These are phyloP conservation scores for Phyllotreta cruciferae DNA, from an alignment of 2,888 invertebrate genomes.

Conservation along the genomic window DNA sequence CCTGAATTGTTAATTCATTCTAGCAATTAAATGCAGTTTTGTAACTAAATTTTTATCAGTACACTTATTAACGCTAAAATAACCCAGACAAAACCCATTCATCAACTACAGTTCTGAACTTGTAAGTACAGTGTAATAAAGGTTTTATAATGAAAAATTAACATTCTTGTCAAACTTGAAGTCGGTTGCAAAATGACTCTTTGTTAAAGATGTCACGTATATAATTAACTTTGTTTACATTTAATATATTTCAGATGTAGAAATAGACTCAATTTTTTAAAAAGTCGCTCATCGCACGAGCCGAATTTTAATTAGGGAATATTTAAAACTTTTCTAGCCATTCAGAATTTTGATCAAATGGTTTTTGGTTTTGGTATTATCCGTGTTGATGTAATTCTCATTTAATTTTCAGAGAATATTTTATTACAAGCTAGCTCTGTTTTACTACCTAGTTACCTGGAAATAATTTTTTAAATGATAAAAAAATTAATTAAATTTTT, in stretches of 20 bases:
- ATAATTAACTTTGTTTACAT: slow-evolving; percentile 39
- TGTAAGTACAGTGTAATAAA: slow-evolving; percentile 6
- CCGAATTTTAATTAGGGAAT: slow-evolving; percentile 29
- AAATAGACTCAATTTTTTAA: slow-evolving; percentile 26
- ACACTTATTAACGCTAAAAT: background rate
- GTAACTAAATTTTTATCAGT: background rate
- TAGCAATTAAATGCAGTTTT: too few relatives aligned
- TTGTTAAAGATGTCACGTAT: slow-evolving; percentile 35
- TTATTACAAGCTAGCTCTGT: too few relatives aligned
- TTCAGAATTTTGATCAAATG: too few relatives aligned
- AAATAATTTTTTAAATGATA: too few relatives aligned
- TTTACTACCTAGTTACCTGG: too few relatives aligned
- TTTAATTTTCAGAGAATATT: too few relatives aligned
- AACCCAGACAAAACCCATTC: slow-evolving; percentile 6
- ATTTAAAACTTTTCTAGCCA: background rate
- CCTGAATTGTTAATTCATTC: too few relatives aligned
- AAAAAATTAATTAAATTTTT: too few relatives aligned
- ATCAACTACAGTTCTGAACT: slow-evolving; percentile 9
- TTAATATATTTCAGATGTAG: slow-evolving; percentile 32
- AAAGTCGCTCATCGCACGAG: slow-evolving; percentile 17
- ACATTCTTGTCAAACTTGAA: slow-evolving; percentile 12
- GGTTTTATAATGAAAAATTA: slow-evolving; percentile 33
- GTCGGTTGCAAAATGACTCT: slow-evolving; percentile 11
- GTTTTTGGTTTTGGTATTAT: too few relatives aligned
- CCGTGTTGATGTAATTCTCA: too few relatives aligned